Evolutionary conservation across 2,113 vertebrate species (phyloP), one percentile per base, ranked within the genome.

Genomic region (Lasiurus borealis): DNA sequence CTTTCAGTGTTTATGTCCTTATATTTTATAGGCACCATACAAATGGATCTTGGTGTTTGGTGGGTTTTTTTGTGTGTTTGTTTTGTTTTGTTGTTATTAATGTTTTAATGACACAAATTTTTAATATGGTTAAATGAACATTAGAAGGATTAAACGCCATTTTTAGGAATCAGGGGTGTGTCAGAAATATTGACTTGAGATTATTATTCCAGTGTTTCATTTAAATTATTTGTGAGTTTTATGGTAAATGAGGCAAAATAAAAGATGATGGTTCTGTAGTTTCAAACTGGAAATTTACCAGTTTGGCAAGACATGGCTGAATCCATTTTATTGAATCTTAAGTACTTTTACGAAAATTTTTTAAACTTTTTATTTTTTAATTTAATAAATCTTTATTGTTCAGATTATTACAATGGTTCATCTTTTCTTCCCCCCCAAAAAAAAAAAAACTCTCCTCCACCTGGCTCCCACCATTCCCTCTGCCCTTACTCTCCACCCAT

Each of bases 101-200:
- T 40, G 40, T 40, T 40, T 40, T 40, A 94, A 46, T 75, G 54
- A 36, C 50, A 62, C 2, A 73, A 1, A 19, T 80, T 90, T 76
- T n/a, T 66, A 93, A 72, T 77, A 46, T 66, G 44, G 52, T 91
- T 77, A 94, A 85, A 50, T 82, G 75, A 90, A 52, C 36, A 36
- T 77, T 94, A 62, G 76, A 90, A 92, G 21, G 9, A 94, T 80
- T 94, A 94, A 75, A 96, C 76, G 15, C 7, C 36, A 59, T 94
- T 90, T 91, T 68, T 91, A 95, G 25, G 77, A 85, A 90, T 64
- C 29, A 85, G 11, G 13, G 40, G 40, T 94, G 0, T 91, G 71
- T 19, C 69, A 86, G 59, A 91, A 85, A 73, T 88, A 54, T 82
- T 95, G 66, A 66, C 16, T 40, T 91, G 78, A 68, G 48, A 36